Conservation (phyloP, 23 tunicate species). For the Diplosoma virens region DNA sequence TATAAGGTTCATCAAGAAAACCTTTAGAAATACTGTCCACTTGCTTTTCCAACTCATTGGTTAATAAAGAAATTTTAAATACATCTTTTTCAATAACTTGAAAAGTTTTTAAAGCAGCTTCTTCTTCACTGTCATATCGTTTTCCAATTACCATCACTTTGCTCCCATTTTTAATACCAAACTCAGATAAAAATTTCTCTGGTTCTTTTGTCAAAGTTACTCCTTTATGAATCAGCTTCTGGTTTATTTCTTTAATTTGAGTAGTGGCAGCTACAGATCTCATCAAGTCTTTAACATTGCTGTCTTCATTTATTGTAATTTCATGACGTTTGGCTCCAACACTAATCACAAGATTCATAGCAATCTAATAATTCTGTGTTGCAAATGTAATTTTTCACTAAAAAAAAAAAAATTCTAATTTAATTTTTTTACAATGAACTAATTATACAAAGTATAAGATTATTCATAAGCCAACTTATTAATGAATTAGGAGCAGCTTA, state of each 20-base stretch:
- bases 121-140: slow-evolving; percentile 55
- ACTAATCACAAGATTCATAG: slow-evolving; percentile 39
- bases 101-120: slow-evolving; percentile 28
- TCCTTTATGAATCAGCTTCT: slow-evolving; percentile 56
- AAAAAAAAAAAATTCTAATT: no score
- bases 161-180: slow-evolving; percentile 26
- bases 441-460: no score
- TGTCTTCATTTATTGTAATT: not conserved
- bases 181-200: slow-evolving; percentile 27
- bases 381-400: no score
- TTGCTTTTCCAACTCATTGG: slow-evolving; percentile 8
- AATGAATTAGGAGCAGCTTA: no score
- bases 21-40: slow-evolving; percentile 41
- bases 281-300: slow-evolving; percentile 40
- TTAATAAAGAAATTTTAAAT: not conserved
- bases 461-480: no score
- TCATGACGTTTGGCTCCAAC: slow-evolving; percentile 39
- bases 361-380: no score
- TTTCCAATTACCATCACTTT: slow-evolving; percentile 67
- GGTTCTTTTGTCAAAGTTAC: slow-evolving; percentile 45
- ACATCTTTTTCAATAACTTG: slow-evolving; percentile 24
- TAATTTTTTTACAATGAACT: no score
- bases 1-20: slow-evolving; percentile 25
- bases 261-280: slow-evolving; percentile 19
- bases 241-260: slow-evolving; percentile 25